These are phyloP conservation scores for Lophochroa leadbeateri DNA, from an alignment of 2,113 vertebrate genomes.

Conservation along the genomic window DNA sequence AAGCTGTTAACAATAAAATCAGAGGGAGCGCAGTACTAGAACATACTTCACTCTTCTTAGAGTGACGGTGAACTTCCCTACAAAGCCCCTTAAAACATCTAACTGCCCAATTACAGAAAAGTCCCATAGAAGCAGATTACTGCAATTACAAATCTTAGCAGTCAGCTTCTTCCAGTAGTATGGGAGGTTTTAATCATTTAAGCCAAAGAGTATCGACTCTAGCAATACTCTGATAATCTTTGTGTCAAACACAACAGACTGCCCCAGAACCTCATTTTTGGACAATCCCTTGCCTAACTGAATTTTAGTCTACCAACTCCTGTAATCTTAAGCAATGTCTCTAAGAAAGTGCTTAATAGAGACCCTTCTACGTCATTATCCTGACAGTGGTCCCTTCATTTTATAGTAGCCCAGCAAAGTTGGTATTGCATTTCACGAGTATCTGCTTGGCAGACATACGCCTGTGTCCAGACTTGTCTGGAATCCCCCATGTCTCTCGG, in stretches of 20 bases:
- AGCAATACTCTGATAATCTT: background rate
- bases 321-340: rapidly evolving
- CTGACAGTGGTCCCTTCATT: background rate
- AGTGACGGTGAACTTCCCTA: background rate
- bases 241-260: background rate
- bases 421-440: background rate
- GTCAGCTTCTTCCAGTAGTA: background rate
- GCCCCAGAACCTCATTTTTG: background rate
- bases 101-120: background rate
- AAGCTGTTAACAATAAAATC: background rate
- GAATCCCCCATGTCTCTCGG: background rate
- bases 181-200: background rate
- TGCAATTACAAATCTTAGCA: background rate
- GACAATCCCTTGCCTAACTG: background rate
- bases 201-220: background rate
- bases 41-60: background rate
- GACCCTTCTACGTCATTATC: background rate
- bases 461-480: background rate
- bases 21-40: background rate
- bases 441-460: background rate
- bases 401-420: background rate
- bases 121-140: background rate
- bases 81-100: background rate
- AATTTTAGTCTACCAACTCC: background rate
- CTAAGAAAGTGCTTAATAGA: background rate